Percentiles rank a stretch among this genome's conserved stretches.
Conservation (phyloP, 2,888 invertebrate genomes). For the Meloe dianella region DNA sequence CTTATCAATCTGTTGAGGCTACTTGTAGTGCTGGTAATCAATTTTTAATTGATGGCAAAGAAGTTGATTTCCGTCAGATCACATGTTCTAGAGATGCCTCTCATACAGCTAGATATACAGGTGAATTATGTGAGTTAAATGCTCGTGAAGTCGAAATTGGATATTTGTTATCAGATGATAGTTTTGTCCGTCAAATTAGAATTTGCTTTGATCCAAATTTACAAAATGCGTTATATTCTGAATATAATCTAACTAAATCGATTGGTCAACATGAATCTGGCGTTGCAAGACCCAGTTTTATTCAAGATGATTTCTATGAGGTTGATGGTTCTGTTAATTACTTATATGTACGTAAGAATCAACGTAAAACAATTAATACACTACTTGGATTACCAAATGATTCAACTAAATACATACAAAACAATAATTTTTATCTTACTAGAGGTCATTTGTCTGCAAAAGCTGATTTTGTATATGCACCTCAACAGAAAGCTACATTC, state of each 20-base stretch:
- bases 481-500: constrained; percentile 66
- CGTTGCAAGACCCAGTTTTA: constrained; percentile 61
- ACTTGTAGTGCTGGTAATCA: constrained; percentile 43
- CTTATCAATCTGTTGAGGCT: constrained; percentile 32
- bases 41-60: constrained; percentile 38
- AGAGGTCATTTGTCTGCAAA: constrained; percentile 70
- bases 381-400: constrained; percentile 44
- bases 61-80: constrained; percentile 56
- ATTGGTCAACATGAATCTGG: constrained; percentile 61
- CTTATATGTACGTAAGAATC: constrained; percentile 49
- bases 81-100: constrained; percentile 58
- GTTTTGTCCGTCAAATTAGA: constrained; percentile 61
- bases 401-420: constrained; percentile 60
- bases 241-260: constrained; percentile 60
- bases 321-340: constrained; percentile 48
- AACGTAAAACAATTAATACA: constrained; percentile 48
- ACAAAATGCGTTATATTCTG: constrained; percentile 63
- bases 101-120: constrained; percentile 58
- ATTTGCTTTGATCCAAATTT: constrained; percentile 64
- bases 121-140: constrained; percentile 58
- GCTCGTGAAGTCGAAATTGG: constrained; percentile 63
- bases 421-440: constrained; percentile 58
- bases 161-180: constrained; percentile 57
- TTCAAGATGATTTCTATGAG: constrained; percentile 61
- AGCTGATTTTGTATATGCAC: constrained; percentile 67